A percentile compares a stretch with the other conserved stretches of the same genome.
Evolutionary conservation across 2,888 invertebrate species (phyloP).

Genomic region (Nymphalis urticae): DNA sequence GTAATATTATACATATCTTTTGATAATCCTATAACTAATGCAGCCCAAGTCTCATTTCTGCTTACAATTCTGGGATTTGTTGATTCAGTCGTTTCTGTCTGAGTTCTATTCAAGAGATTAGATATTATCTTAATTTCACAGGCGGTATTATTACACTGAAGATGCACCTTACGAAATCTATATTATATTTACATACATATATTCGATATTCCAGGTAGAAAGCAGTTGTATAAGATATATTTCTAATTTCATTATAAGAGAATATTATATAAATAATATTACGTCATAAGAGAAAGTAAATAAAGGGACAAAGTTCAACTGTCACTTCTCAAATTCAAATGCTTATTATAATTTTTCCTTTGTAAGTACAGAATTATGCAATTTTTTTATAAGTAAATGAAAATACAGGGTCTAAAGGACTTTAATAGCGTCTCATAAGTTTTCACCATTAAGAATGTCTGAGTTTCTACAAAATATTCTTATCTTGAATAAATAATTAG

Average conservation of each 20-base stretch:
- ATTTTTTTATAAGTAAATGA: conserved; percentile 5
- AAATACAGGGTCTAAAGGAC: background rate
- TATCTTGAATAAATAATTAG: conserved; percentile 40
- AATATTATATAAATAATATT: too few species aligned
- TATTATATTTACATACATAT: too few species aligned
- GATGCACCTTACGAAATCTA: background rate
- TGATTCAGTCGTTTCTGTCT: conserved; percentile 48
- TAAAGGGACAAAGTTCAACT: too few species aligned
- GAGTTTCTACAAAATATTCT: conserved; percentile 28
- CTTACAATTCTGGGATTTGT: conserved; percentile 41
- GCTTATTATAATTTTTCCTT: background rate
- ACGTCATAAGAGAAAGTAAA: too few species aligned
- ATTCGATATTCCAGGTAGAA: too few species aligned
- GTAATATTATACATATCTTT: too few species aligned
- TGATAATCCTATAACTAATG: background rate
- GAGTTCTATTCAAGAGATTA: conserved; percentile 48
- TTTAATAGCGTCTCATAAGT: conserved; percentile 23
- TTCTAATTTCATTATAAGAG: too few species aligned
- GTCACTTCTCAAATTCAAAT: too few species aligned
- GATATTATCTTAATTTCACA: conserved; percentile 53
- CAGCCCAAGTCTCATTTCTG: conserved; percentile 3
- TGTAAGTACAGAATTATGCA: background rate
- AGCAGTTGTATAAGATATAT: too few species aligned
- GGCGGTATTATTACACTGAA: conserved; percentile 31
- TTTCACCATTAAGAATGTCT: conserved; percentile 20